Conservation (phyloP, 2,888 invertebrate genomes). For the Sinohyriopsis cumingii region DNA sequence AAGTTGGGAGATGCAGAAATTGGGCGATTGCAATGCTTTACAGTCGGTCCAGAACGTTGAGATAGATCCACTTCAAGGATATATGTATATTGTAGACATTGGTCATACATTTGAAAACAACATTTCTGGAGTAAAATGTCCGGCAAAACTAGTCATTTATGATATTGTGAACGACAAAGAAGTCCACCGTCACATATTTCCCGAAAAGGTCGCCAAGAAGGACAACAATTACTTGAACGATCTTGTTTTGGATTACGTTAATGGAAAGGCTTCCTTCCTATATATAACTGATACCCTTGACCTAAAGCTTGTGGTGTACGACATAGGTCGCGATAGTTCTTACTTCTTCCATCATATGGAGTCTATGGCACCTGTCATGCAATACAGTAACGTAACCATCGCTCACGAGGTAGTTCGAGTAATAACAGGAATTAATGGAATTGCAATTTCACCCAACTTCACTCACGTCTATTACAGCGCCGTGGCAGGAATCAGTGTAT, state of each 20-base stretch:
- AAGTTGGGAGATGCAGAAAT: constrained; percentile 48
- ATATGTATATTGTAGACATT: constrained; percentile 60
- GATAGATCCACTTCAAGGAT: constrained; percentile 55
- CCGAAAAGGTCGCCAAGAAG: constrained; percentile 41
- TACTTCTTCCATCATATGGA: constrained; percentile 40
- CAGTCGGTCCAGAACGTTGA: constrained; percentile 62
- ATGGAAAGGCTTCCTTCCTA: constrained; percentile 46
- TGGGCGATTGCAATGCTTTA: constrained; percentile 56
- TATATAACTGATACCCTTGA: constrained; percentile 55
- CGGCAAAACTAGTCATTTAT: constrained; percentile 56
- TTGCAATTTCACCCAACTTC: constrained; percentile 58
- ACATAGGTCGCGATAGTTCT: constrained; percentile 36
- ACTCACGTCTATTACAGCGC: constrained; percentile 53
- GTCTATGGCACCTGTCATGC: constrained; percentile 39
- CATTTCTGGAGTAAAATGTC: constrained; percentile 36
- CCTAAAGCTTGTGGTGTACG: constrained; percentile 49
- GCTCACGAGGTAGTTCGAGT: constrained; percentile 23
- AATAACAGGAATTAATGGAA: constrained; percentile 50
- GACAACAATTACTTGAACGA: constrained; percentile 53
- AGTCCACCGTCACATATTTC: constrained; percentile 45
- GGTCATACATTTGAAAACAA: constrained; percentile 29
- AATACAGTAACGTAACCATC: constrained; percentile 31
- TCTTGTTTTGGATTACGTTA: constrained; percentile 54
- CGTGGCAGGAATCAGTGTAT: constrained; percentile 44
- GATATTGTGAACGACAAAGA: constrained; percentile 40